A percentile compares a stretch with the other conserved stretches of the same genome.
Evolutionary conservation across 2,113 vertebrate genomes (phyloP).

Genomic region (Cichladusa arquata): DNA sequence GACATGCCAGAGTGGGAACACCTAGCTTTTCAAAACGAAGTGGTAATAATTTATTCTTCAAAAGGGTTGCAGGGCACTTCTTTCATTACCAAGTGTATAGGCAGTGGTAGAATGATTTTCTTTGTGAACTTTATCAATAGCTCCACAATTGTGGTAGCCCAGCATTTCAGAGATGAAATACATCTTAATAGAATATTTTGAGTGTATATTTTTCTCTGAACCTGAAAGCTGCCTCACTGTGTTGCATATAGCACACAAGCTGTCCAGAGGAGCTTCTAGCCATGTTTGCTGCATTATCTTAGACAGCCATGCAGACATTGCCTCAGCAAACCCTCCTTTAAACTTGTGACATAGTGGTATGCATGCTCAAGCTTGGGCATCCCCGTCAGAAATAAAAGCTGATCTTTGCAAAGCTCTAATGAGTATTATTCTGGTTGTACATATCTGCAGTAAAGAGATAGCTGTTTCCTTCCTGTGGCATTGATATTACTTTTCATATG

Average conservation of each 20-base stretch:
- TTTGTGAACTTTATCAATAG: background rate
- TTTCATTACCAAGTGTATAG: background rate
- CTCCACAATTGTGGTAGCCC: background rate
- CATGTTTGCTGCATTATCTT: background rate
- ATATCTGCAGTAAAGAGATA: slow-evolving; percentile 6
- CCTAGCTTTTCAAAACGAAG: background rate
- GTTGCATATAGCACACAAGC: background rate
- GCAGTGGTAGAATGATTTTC: background rate
- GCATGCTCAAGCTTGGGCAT: background rate
- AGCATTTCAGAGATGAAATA: background rate
- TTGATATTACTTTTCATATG: background rate
- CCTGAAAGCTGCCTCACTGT: background rate
- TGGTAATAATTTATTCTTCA: background rate
- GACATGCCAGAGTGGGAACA: background rate
- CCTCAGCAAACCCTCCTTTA: background rate
- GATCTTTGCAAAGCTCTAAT: background rate
- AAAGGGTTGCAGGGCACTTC: background rate
- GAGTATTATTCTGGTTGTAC: background rate
- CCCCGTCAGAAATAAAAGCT: background rate
- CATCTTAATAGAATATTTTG: background rate
- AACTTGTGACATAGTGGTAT: background rate
- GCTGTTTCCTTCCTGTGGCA: background rate
- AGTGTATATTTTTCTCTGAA: background rate
- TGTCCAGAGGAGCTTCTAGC: background rate
- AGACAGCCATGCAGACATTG: background rate